phyloP scores from a whole-genome alignment of 2,113 vertebrate genomes.

The Callocephalon fimbriatum region DNA sequence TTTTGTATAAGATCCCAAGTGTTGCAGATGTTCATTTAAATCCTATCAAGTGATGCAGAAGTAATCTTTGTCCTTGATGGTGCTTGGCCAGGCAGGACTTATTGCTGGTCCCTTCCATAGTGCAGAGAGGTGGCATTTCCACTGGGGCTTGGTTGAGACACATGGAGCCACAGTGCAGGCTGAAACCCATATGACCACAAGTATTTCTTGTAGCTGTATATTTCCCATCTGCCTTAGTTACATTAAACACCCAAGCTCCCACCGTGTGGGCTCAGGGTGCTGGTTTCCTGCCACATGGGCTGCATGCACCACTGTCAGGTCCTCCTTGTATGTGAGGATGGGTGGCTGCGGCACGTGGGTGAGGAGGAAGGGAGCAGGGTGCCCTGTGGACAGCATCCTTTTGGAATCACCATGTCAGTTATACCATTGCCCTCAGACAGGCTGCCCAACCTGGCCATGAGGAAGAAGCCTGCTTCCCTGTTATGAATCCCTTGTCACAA shows the following conservation, averaged over 20 bases:
- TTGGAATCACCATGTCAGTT: background rate
- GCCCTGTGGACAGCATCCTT: background rate
- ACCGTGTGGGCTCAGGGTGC: background rate
- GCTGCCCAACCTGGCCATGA: background rate
- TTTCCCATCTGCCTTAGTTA: background rate
- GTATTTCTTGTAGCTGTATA: background rate
- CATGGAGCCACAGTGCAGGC: accelerated
- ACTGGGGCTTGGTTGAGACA: background rate
- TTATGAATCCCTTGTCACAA: background rate
- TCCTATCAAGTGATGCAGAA: background rate
- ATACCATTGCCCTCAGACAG: too few relatives aligned
- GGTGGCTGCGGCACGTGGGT: accelerated
- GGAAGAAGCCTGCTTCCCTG: accelerated
- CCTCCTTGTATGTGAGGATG: background rate
- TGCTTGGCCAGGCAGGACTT: background rate
- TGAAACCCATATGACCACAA: background rate
- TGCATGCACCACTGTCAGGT: accelerated
- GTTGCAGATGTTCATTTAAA: background rate
- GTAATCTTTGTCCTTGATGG: background rate
- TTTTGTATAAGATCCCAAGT: background rate
- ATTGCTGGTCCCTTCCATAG: background rate
- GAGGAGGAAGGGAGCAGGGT: background rate
- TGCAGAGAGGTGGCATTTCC: accelerated
- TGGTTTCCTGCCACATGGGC: background rate
- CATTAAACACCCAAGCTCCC: background rate